phyloP scores from a whole-genome alignment of 2,888 invertebrate genomes.

The Polietes domitor region DNA sequence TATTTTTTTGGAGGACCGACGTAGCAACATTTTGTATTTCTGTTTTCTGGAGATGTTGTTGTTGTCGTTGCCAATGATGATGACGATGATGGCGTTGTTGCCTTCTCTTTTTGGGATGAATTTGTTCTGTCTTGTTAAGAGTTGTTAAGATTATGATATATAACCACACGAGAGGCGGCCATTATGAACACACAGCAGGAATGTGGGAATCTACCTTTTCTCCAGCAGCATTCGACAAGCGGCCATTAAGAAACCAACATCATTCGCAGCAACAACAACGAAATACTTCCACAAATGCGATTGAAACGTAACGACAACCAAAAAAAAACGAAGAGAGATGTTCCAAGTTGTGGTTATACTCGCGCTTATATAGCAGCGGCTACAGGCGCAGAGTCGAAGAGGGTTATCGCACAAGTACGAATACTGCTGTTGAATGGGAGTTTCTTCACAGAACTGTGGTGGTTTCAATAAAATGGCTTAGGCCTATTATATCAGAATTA shows the following conservation, averaged over 20 bases:
- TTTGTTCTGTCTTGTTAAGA: conserved; percentile 79
- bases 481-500: no score
- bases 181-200: conserved; percentile 78
- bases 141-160: conserved; percentile 80
- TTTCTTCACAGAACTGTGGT: no score
- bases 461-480: no score
- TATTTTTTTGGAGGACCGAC: neutral
- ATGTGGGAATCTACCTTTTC: conserved; percentile 75
- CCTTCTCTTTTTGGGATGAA: conserved; percentile 67
- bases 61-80: no score
- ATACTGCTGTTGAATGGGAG: no score
- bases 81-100: conserved; percentile 34
- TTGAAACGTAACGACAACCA: conserved; percentile 20
- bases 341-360: conserved; percentile 63
- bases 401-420: no score
- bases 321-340: conserved; percentile 33
- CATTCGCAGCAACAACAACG: neutral
- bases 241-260: conserved; percentile 27
- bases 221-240: neutral
- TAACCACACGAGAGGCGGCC: conserved; percentile 73
- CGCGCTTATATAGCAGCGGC: conserved; percentile 6
- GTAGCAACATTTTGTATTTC: neutral
- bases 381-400: no score
- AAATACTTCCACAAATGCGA: conserved; percentile 23
- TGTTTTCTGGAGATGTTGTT: no score